phyloP scores from a whole-genome alignment of 2,113 vertebrate genomes.

The Bathybates hornii region DNA sequence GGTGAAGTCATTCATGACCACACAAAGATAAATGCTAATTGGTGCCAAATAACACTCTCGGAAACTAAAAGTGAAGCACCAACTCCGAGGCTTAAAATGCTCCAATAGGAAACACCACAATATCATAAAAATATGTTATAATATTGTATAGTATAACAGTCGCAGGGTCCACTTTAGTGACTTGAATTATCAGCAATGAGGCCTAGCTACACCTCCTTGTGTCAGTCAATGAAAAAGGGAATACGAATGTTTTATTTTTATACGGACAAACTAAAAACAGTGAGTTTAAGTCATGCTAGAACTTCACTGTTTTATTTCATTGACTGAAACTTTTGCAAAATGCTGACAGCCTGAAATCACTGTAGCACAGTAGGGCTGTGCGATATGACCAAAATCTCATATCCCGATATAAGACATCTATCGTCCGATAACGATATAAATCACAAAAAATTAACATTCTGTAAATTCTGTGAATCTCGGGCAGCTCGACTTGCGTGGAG shows the following conservation, averaged over 20 bases:
- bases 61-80: not conserved
- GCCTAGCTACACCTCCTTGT: not conserved
- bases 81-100: not conserved
- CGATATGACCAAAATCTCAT: no score
- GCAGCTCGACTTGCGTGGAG: no score
- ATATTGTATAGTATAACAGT: not conserved
- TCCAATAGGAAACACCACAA: not conserved
- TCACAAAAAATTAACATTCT: no score
- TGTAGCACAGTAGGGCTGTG: not conserved
- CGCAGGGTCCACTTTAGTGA: not conserved
- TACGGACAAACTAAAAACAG: fast-evolving
- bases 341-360: not conserved
- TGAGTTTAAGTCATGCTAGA: not conserved
- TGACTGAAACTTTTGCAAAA: not conserved
- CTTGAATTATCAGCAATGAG: not conserved
- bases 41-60: fast-evolving
- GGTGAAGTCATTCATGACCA: not conserved
- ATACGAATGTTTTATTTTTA: fast-evolving
- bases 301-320: not conserved
- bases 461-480: no score
- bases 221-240: not conserved
- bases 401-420: no score
- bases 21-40: not conserved
- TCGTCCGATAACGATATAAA: no score
- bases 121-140: not conserved